These are phyloP conservation scores for Urocyon cinereoargenteus DNA, from an alignment of 2,797 vertebrate genomes.

Conservation along the genomic window DNA sequence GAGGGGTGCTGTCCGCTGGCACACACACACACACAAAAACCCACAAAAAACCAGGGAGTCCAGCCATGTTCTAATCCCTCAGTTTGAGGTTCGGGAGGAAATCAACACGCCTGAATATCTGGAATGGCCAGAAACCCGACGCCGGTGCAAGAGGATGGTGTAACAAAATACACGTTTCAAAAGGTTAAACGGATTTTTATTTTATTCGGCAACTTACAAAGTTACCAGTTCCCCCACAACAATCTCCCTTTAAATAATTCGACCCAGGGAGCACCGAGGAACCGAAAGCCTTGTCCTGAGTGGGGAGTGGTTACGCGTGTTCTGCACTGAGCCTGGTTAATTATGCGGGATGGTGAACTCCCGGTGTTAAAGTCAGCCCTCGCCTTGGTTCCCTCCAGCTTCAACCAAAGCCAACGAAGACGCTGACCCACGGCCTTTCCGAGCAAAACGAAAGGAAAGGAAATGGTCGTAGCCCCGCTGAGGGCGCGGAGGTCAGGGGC, in stretches of 20 bases:
- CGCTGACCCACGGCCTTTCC: background rate
- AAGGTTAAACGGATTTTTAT: background rate
- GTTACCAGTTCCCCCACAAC: background rate
- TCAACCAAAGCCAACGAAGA: background rate
- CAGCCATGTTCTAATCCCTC: conserved; percentile 49
- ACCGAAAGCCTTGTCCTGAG: background rate
- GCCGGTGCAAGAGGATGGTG: background rate
- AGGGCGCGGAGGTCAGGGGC: background rate
- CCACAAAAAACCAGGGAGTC: background rate
- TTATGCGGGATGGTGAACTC: background rate
- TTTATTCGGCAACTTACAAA: background rate
- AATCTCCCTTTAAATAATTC: background rate
- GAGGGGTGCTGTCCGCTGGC: background rate
- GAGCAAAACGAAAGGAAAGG: background rate
- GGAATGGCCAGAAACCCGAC: conserved; percentile 36
- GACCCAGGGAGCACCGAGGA: background rate
- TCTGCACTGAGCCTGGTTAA: background rate
- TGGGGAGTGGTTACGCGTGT: background rate
- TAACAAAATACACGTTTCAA: conserved; percentile 41
- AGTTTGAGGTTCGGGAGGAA: conserved; percentile 30
- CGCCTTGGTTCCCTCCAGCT: background rate
- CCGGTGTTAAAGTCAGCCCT: no score
- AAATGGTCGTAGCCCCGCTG: background rate
- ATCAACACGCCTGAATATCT: conserved; percentile 16
- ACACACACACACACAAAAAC: no score